Base-by-base conservation (phyloP, 2,113 vertebrate genomes). In the Cervus canadensis region DNA sequence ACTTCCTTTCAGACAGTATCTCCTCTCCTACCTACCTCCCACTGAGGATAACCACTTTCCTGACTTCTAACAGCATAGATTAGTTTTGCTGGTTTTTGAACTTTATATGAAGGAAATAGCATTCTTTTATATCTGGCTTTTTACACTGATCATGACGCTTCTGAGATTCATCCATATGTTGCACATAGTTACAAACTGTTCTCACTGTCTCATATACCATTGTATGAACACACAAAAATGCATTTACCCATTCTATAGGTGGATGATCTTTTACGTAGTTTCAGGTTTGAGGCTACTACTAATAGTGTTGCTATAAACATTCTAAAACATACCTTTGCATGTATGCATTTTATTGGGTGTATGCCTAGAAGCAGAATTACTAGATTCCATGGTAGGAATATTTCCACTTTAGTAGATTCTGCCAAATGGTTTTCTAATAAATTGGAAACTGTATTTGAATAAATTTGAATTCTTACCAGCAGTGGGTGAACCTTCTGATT, bases 241-340 rank as follows among this genome's bases (percentile, higher is more conserved):
- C 64, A 87, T n/a, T 45, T 88, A 82, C 57, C 21, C 36, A 43
- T 88, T 59, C 40, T 76, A 50, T 2, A n/a, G 21, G 30, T 16
- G 36, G 33, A 57, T 26, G n/a, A 25, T 56, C 62, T 81, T 82
- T 62, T n/a, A 56, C 43, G 33, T 78, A 95, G 45, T 82, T 78
- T 93, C 79, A 91, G 45, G 48, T 67, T 85, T 98, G 45, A 79
- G 15, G 74, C 40, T 78, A 52, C 92, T 87, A 30, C 59, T 48
- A 96, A 64, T 90, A 85, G 40, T 54, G 45, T 54, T 92, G 52
- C 28, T 96, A 33, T 60, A 97, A 96, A 86, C 56, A 95, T 89
- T 92, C n/a, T 89, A 94, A 45, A 92, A 85, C 17, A 9, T 30
- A n/a, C 59, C 76, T 89, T 87, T 90, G 59, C 56, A 87, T 11